Percentiles rank a stretch among this genome's conserved stretches.
These are phyloP conservation scores for Microchirus variegatus DNA, from an alignment of 2,797 vertebrate genomes.

Conservation along the genomic window DNA sequence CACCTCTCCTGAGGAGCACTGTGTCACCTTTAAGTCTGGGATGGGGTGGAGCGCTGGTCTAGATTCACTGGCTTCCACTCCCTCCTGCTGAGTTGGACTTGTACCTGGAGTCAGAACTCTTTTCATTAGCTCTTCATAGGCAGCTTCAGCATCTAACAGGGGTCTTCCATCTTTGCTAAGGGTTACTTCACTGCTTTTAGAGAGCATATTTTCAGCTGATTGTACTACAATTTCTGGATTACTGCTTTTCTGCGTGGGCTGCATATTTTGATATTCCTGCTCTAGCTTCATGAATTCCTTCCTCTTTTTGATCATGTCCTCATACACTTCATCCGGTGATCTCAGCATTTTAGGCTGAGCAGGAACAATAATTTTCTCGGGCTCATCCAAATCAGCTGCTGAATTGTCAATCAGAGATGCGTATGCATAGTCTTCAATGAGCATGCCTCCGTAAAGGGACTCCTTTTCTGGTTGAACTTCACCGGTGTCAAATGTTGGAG, in stretches of 20 bases:
- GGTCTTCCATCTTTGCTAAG: constrained; percentile 87
- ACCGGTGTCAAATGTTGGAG: constrained; percentile 83
- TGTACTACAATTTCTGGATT: constrained; percentile 89
- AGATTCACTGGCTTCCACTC: constrained; percentile 68
- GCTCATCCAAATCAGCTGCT: constrained; percentile 77
- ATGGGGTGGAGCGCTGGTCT: constrained; percentile 88
- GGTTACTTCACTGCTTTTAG: constrained; percentile 78
- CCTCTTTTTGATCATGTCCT: constrained; percentile 89
- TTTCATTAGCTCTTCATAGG: constrained; percentile 95
- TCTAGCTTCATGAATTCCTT: constrained; percentile 86
- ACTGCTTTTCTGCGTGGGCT: constrained; percentile 79
- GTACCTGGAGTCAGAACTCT: constrained; percentile 88
- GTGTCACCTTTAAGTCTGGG: constrained; percentile 97
- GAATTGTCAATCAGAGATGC: constrained; percentile 91
- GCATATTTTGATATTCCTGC: constrained; percentile 85
- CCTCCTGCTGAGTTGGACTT: constrained; percentile 85
- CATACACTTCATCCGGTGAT: constrained; percentile 89
- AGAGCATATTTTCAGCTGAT: constrained; percentile 83
- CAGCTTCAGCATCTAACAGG: constrained; percentile 91
- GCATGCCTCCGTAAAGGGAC: constrained; percentile 92
- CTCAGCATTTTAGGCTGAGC: constrained; percentile 85
- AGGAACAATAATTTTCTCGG: constrained; percentile 82
- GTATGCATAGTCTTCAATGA: constrained; percentile 98
- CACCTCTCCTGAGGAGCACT: constrained; percentile 94
- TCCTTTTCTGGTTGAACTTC: constrained; percentile 90